Percentiles rank a stretch among this genome's conserved stretches.
These are phyloP conservation scores for Athetis lepigone DNA, from an alignment of 2,888 invertebrate genomes.

Conservation along the genomic window DNA sequence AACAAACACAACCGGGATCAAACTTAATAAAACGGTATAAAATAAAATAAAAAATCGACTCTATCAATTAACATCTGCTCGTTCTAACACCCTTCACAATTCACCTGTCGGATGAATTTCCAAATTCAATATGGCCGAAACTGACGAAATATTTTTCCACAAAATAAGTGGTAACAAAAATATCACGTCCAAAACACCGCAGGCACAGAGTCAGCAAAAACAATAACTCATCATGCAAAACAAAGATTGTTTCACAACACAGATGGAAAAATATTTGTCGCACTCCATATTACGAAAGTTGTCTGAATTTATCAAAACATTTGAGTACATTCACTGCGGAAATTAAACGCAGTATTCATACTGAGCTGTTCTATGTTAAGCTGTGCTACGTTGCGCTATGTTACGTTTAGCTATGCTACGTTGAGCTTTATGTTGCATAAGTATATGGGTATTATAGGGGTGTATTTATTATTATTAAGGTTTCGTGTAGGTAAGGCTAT, in stretches of 20 bases:
- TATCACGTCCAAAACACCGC: constrained; percentile 6
- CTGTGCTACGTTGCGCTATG: no score
- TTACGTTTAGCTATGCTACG: no score
- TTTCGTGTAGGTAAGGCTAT: no score
- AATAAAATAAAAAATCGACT: no score
- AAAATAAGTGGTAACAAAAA: constrained; percentile 17
- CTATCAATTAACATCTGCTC: no score
- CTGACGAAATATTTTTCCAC: background rate
- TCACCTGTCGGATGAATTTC: background rate
- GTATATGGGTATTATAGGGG: no score
- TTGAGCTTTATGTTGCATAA: no score
- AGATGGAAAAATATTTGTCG: constrained; percentile 54
- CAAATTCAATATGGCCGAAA: background rate
- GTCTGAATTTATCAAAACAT: constrained; percentile 51
- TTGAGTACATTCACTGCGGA: constrained; percentile 29
- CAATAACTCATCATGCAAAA: constrained; percentile 42
- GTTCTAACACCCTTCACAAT: no score
- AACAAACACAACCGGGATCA: no score
- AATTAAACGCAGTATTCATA: constrained; percentile 8
- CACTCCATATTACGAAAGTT: constrained; percentile 57
- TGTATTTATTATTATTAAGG: no score
- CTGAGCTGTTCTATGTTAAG: background rate
- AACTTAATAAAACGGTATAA: no score
- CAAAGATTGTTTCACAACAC: constrained; percentile 45
- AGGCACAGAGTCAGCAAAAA: constrained; percentile 27